Evolutionary conservation across 2,888 invertebrate genomes (phyloP).

Genomic region (Xylota segnis): DNA sequence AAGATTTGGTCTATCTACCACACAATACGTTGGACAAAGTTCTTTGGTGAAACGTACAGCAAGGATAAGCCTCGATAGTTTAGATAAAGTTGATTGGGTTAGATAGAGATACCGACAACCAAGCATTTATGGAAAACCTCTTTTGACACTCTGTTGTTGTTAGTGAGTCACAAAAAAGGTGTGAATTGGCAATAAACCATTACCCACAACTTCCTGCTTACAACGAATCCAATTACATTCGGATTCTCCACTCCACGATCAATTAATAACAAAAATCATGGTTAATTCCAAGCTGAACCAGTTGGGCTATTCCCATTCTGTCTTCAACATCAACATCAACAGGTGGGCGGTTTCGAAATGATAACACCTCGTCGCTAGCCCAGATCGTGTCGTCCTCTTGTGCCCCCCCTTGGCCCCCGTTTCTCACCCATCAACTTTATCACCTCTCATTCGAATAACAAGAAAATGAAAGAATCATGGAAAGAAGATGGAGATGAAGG

Average conservation of each 20-base stretch:
- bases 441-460: constrained; percentile 55
- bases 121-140: not conserved
- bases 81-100: too few species aligned
- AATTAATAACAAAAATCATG: constrained; percentile 2
- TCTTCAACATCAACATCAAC: constrained; percentile 18
- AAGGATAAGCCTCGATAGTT: too few species aligned
- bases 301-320: constrained; percentile 18
- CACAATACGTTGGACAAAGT: too few species aligned
- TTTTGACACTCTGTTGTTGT: not conserved
- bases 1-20: too few species aligned
- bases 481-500: constrained; percentile 7
- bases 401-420: constrained; percentile 7
- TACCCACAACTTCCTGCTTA: constrained; percentile 20
- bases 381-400: constrained; percentile 39
- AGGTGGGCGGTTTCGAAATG: constrained; percentile 54
- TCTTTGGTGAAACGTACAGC: too few species aligned
- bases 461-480: constrained; percentile 48
- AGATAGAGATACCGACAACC: too few species aligned
- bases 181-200: not conserved
- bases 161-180: not conserved
- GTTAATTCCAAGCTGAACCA: constrained; percentile 12
- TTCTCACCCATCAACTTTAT: constrained; percentile 15
- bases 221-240: constrained; percentile 8
- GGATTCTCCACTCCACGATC: constrained; percentile 3
- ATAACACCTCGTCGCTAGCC: constrained; percentile 61